phyloP scores from a whole-genome alignment of 2,888 invertebrate genomes.

The Tetheella fluctuosa region DNA sequence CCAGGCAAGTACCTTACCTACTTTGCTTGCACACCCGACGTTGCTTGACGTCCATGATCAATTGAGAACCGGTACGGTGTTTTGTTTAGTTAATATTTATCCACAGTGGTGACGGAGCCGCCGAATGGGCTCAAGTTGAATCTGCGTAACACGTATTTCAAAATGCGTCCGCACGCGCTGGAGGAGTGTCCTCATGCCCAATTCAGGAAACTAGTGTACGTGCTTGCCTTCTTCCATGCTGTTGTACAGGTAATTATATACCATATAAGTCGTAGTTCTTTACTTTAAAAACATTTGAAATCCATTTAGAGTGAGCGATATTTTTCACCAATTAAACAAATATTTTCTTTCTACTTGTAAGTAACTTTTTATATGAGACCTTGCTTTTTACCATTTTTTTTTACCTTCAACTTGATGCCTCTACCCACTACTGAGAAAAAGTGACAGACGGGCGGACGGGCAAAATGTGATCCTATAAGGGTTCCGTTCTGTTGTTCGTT shows the following conservation, averaged over 20 bases:
- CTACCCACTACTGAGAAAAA: too few species aligned
- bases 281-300: too few species aligned
- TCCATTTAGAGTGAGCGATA: too few species aligned
- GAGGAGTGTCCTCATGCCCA: conserved; percentile 89
- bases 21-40: conserved; percentile 75
- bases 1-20: conserved; percentile 76
- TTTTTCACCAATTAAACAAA: too few species aligned
- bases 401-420: too few species aligned
- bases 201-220: conserved; percentile 93
- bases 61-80: conserved; percentile 42
- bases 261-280: background rate
- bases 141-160: conserved; percentile 94
- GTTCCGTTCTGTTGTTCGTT: too few species aligned
- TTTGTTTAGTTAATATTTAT: conserved; percentile 1
- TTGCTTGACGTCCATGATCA: conserved; percentile 81
- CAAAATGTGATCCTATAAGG: too few species aligned
- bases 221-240: conserved; percentile 96
- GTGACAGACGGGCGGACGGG: too few species aligned
- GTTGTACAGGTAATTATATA: conserved; percentile 89
- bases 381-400: too few species aligned
- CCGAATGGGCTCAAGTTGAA: conserved; percentile 96
- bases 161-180: conserved; percentile 89
- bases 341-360: too few species aligned
- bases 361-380: too few species aligned
- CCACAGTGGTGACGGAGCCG: conserved; percentile 94